phyloP scores from a whole-genome alignment of 2,797 vertebrate genomes.

The Staurois parvus region DNA sequence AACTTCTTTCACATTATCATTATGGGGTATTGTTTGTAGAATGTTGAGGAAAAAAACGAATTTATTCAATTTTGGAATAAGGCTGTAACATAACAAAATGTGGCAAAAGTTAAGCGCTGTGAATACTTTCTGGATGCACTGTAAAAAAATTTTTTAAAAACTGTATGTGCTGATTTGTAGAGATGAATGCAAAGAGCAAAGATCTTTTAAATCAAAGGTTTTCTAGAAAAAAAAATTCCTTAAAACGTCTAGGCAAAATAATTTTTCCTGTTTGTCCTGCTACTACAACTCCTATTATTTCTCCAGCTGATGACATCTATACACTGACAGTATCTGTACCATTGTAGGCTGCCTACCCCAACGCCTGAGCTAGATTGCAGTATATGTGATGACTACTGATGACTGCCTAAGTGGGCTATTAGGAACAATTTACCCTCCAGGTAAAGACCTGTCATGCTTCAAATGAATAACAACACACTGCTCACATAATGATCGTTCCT shows the following conservation, averaged over 20 bases:
- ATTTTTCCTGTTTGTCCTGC: neutral
- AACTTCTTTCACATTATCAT: too few relatives aligned
- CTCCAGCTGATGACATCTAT: slow-evolving; percentile 15
- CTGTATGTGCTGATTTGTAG: too few relatives aligned
- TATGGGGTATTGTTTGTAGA: too few relatives aligned
- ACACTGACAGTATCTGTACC: slow-evolving; percentile 23
- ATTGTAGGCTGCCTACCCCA: slow-evolving; percentile 19
- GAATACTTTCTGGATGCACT: too few relatives aligned
- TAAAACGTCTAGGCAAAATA: neutral
- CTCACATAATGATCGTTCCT: slow-evolving; percentile 46
- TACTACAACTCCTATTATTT: slow-evolving; percentile 33
- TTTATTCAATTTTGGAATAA: too few relatives aligned
- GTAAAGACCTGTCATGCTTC: slow-evolving; percentile 48
- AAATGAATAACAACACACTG: slow-evolving; percentile 47
- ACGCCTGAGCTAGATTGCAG: slow-evolving; percentile 41
- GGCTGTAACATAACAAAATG: too few relatives aligned
- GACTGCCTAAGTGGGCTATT: slow-evolving; percentile 53
- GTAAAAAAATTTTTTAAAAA: too few relatives aligned
- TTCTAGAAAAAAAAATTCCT: neutral
- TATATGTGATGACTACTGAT: slow-evolving; percentile 52
- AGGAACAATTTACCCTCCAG: slow-evolving; percentile 52
- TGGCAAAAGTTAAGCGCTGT: too few relatives aligned
- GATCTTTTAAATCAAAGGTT: neutral
- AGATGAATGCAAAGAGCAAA: neutral
- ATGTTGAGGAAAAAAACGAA: too few relatives aligned